Conservation (phyloP, 53 echinoderm and acorn worm genomes). For the Apostichopus leukothele region DNA sequence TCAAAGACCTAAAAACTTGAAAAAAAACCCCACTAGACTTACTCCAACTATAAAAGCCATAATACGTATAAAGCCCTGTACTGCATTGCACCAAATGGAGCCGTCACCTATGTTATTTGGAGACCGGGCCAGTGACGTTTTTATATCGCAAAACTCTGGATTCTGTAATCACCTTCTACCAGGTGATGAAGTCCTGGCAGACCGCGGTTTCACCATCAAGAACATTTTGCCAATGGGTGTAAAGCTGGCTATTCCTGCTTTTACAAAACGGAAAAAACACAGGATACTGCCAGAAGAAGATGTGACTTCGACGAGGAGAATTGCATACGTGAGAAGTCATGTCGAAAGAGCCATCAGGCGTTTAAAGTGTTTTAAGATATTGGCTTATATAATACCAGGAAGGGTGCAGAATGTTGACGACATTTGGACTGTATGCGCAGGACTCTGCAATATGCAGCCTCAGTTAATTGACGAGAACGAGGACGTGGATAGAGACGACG, state of each 20-base stretch:
- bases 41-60: too few relatives aligned
- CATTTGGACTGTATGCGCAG: slow-evolving; percentile 53
- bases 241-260: slow-evolving; percentile 24
- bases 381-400: slow-evolving; percentile 47
- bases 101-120: too few relatives aligned
- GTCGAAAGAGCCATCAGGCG: too few relatives aligned
- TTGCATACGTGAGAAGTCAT: neutral
- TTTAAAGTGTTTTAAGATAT: slow-evolving; percentile 13
- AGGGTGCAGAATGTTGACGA: slow-evolving; percentile 45
- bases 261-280: neutral
- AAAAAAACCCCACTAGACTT: too few relatives aligned
- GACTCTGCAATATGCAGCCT: slow-evolving; percentile 54
- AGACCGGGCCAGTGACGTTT: neutral
- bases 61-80: too few relatives aligned
- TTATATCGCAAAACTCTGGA: slow-evolving; percentile 50
- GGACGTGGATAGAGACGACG: too few relatives aligned
- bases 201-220: slow-evolving; percentile 51
- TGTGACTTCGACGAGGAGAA: neutral
- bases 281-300: neutral
- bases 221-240: slow-evolving; percentile 8
- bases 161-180: slow-evolving; percentile 55
- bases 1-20: too few relatives aligned
- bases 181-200: slow-evolving; percentile 64
- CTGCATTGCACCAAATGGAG: too few relatives aligned
- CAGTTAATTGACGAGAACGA: slow-evolving; percentile 31